Evolutionary conservation across 2,888 invertebrate species (phyloP), one percentile per base, ranked within the genome.

Genomic region (Nomada fabriciana): DNA sequence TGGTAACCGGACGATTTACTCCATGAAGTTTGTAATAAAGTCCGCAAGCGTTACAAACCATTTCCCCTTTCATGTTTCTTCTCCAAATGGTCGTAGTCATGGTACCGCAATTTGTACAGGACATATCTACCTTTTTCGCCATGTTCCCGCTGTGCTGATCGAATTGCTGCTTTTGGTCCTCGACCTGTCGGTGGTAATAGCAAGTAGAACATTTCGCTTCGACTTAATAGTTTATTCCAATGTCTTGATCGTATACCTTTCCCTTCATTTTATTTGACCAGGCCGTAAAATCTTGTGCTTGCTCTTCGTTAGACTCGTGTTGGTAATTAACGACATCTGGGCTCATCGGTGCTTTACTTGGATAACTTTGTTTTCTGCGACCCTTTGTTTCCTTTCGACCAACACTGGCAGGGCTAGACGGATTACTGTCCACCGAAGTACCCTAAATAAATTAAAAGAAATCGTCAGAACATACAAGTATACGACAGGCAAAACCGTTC

Each of bases 11-110:
- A 80, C 99, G 96, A 94, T 98, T 98, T 72, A 98, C 97, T 85
- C 98, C 98, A 94, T 99, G 99, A 89, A 99, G 95, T 94, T 99
- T 99, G 95, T 97, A 99, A 95, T 99, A 99, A 53, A 99, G 96
- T 0, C 99, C 99, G 94, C 99, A 99, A 57, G 99, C 99, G 94
- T 99, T 99, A 94, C 99, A 99, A 80, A 99, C 99, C 96, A 99
- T 99, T 95, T 99, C 99, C 2, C 99, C 99, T 91, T 98, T 97
- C 91, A 98, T 96, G 94, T 99, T 99, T 89, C 99, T 96, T 91
- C 99, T 95, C 99, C 99, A 99, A 85, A 99, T 97, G 0, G 99
- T 99, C 78, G 99, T 99, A 55, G 98, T 98, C 93, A 97, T 97
- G n/a, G 99, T 99, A 86, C 98, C 97, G 94, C 99, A 99, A 95